Evolutionary conservation across 2,797 vertebrate genomes (phyloP).

Genomic region (Alcedo quadribrachys): DNA sequence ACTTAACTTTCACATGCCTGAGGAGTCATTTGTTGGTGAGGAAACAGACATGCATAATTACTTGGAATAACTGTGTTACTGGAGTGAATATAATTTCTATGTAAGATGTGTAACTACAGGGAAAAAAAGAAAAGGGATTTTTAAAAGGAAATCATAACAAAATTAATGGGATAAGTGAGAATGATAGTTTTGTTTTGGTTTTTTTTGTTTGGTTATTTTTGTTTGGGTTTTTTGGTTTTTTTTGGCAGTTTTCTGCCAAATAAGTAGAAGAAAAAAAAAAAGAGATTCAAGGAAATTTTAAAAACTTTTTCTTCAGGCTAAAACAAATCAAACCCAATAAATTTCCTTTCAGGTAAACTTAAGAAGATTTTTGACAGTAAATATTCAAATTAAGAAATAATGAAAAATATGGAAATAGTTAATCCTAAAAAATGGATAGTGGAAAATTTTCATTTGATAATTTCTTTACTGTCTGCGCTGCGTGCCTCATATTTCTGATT

Average conservation of each 20-base stretch:
- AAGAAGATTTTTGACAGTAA: neutral
- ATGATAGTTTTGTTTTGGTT: neutral
- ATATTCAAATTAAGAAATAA: neutral
- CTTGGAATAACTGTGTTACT: neutral
- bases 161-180: neutral
- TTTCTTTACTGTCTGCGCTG: neutral
- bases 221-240: too few species aligned
- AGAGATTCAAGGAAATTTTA: neutral
- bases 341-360: neutral
- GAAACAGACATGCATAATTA: neutral
- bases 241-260: neutral
- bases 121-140: neutral
- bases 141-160: neutral
- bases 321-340: neutral
- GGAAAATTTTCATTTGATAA: fast-evolving
- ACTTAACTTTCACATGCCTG: neutral
- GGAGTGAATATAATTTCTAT: neutral
- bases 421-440: neutral
- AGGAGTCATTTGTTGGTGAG: neutral
- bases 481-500: neutral
- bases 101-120: neutral
- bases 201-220: too few species aligned
- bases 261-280: neutral
- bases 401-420: neutral
- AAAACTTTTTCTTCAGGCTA: neutral